Conservation (phyloP, 2,888 invertebrate species). For the Cyrtodaria siliqua region DNA sequence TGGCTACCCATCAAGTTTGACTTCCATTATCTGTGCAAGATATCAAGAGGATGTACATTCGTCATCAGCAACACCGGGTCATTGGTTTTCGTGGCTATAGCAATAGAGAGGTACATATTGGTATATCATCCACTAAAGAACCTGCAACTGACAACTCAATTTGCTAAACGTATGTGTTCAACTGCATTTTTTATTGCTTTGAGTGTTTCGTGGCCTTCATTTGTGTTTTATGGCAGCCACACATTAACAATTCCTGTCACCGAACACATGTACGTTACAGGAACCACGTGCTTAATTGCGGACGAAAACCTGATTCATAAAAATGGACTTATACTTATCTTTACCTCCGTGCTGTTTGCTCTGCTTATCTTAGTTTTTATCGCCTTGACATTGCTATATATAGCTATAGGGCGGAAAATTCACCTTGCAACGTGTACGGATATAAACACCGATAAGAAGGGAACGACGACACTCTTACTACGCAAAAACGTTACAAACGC, state of each 20-base stretch:
- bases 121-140: slow-evolving; percentile 54
- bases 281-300: slow-evolving; percentile 58
- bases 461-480: neutral
- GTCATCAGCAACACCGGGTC: slow-evolving; percentile 59
- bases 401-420: slow-evolving; percentile 58
- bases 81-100: slow-evolving; percentile 53
- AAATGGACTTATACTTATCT: slow-evolving; percentile 42
- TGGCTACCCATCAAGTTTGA: slow-evolving; percentile 43
- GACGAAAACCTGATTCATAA: slow-evolving; percentile 51
- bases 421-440: slow-evolving; percentile 54
- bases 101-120: slow-evolving; percentile 51
- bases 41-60: slow-evolving; percentile 48
- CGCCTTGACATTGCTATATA: slow-evolving; percentile 42
- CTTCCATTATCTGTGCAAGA: slow-evolving; percentile 53
- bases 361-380: slow-evolving; percentile 43
- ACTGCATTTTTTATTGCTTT: slow-evolving; percentile 39
- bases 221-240: slow-evolving; percentile 57
- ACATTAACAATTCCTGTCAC: slow-evolving; percentile 21
- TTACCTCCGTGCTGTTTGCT: slow-evolving; percentile 42
- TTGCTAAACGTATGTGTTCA: slow-evolving; percentile 46
- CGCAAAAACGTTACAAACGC: slow-evolving; percentile 57
- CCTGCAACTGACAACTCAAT: slow-evolving; percentile 40
- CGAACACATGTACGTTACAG: slow-evolving; percentile 7
- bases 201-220: slow-evolving; percentile 53
- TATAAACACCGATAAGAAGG: neutral